Conservation (phyloP, 2,797 vertebrate genomes). For the Steatocranus sp. region DNA sequence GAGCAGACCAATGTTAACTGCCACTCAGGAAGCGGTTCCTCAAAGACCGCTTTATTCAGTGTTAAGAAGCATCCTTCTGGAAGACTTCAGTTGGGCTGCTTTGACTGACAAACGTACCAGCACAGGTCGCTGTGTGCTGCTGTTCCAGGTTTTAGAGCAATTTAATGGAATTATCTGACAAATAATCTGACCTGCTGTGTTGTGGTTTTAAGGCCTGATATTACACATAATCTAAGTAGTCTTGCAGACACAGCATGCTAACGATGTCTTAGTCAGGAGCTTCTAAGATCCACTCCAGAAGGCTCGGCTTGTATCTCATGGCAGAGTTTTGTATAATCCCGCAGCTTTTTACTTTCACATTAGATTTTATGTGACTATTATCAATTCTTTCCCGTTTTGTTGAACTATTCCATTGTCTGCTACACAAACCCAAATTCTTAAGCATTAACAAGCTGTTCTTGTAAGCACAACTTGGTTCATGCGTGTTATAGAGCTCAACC, state of each 20-base stretch:
- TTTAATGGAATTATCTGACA: background rate
- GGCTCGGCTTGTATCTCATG: background rate
- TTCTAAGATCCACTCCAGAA: background rate
- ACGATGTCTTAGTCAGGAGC: background rate
- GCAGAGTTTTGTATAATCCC: rapidly evolving
- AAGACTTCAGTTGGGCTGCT: background rate
- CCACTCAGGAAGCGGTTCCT: rapidly evolving
- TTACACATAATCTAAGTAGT: background rate
- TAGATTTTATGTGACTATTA: background rate
- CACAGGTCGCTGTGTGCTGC: background rate
- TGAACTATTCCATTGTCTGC: background rate
- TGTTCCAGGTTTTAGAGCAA: background rate
- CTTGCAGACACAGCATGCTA: background rate
- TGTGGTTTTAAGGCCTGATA: background rate
- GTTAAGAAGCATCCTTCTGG: rapidly evolving
- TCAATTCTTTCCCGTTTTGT: background rate
- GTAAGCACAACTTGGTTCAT: background rate
- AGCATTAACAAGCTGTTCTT: background rate
- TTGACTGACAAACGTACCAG: background rate
- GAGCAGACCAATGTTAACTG: background rate
- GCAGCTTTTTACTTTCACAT: background rate
- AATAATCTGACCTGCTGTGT: background rate
- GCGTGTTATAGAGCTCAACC: background rate
- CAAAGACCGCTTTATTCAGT: background rate
- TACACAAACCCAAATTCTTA: background rate